Evolutionary conservation across 2,797 vertebrate species (phyloP).

Genomic region (Phaenicophaeus curvirostris): DNA sequence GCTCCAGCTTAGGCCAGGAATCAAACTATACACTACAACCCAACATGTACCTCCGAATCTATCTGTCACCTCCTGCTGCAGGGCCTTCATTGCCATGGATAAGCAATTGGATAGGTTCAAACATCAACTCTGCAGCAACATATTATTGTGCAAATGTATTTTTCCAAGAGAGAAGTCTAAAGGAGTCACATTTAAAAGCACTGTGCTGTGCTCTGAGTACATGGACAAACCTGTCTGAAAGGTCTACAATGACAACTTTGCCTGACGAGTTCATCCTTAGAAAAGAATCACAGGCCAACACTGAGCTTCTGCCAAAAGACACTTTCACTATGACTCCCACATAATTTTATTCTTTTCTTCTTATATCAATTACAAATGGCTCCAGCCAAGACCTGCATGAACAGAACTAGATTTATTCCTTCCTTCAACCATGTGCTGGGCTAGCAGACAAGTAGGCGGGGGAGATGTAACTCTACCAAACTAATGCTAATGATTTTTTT

Average conservation of each 20-base stretch:
- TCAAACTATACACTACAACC: not conserved
- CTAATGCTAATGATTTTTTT: not conserved
- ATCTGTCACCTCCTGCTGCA: not conserved
- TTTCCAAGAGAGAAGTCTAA: not conserved
- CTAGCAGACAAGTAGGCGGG: not conserved
- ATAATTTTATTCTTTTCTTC: not conserved
- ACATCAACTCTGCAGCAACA: not conserved
- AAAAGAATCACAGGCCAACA: not conserved
- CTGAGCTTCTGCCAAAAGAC: not conserved
- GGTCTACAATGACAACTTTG: not conserved
- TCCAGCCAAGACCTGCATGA: not conserved
- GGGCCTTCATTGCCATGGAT: not conserved
- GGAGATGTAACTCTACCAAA: not conserved
- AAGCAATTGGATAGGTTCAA: not conserved
- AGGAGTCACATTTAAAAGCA: not conserved
- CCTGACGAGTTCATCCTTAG: not conserved
- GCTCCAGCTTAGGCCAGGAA: not conserved
- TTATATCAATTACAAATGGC: not conserved
- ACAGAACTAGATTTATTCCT: not conserved
- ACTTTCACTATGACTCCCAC: not conserved
- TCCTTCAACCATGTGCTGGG: not conserved
- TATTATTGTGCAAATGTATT: not conserved
- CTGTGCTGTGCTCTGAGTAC: not conserved
- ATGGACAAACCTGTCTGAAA: not conserved
- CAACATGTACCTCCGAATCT: not conserved